Evolutionary conservation across 53 echinoderm and acorn worm species (phyloP), one percentile per base, ranked within the genome.

Genomic region (Antedon mediterranea): DNA sequence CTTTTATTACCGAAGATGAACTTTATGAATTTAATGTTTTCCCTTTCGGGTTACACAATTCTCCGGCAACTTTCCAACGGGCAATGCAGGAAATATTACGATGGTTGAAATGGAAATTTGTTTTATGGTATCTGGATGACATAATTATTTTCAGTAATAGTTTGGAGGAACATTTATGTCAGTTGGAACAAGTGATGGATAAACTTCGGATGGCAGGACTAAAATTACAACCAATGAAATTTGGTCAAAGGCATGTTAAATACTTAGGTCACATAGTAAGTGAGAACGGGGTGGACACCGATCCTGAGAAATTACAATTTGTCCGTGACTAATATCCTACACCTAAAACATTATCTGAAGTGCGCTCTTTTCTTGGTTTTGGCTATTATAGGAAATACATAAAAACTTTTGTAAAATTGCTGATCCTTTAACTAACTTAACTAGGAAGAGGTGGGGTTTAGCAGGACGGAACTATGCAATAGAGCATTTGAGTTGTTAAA

Each of bases 1-100:
- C 84, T 28, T 79, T 79, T 33, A 57, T 79, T 11, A 79, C 79
- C 0, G 79, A 74, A 29, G 71, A 74, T 75, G 84, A 84, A 14
- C 71, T 79, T 27, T 84, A 32, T 71, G 79, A 79, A n/a, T n/a
- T n/a, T n/a, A n/a, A n/a, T n/a, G n/a, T n/a, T n/a, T n/a, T n/a
- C n/a, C n/a, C n/a, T n/a, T n/a, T n/a, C n/a, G n/a, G n/a, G n/a
- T n/a, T n/a, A n/a, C n/a, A n/a, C n/a, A n/a, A n/a, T n/a, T n/a
- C n/a, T n/a, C n/a, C n/a, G n/a, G n/a, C n/a, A n/a, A n/a, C n/a
- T n/a, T n/a, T n/a, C n/a, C n/a, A n/a, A 71, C 42, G 84, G 23
- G 72, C 44, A 9, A 85, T 76, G 85, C 37, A 37, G 11, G 4
- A 37, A 37, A 37, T 37, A 37, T 37, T 37, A 11, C 4, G 37